A percentile compares a stretch with the other conserved stretches of the same genome.
Evolutionary conservation across 2,888 invertebrate species (phyloP).

Genomic region (Euzetes globulus): DNA sequence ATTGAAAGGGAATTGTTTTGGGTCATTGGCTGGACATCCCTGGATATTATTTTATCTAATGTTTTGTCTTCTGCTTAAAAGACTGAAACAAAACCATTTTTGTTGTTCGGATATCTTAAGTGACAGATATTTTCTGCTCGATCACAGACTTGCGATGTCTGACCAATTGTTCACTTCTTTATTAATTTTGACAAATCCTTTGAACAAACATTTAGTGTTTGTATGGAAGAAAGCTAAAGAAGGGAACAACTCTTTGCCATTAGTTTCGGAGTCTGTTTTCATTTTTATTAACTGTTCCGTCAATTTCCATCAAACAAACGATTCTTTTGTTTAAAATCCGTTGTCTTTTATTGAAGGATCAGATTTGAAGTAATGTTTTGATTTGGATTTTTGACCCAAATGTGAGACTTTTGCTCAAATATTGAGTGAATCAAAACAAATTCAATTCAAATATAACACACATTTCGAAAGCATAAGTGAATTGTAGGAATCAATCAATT

Average conservation of each 20-base stretch:
- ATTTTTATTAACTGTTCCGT: background rate
- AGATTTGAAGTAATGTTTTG: too few relatives aligned
- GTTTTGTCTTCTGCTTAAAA: too few relatives aligned
- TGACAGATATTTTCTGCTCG: background rate
- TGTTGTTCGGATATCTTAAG: too few relatives aligned
- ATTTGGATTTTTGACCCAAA: too few relatives aligned
- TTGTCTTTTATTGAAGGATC: background rate
- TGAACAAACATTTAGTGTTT: background rate
- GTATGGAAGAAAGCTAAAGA: background rate
- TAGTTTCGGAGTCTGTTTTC: background rate
- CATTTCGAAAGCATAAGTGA: background rate
- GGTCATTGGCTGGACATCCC: too few relatives aligned
- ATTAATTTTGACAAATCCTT: slow-evolving; percentile 1
- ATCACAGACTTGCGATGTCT: background rate
- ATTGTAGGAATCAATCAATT: slow-evolving; percentile 12
- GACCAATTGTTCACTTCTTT: background rate
- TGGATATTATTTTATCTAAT: too few relatives aligned
- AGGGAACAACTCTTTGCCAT: background rate
- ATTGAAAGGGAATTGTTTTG: too few relatives aligned
- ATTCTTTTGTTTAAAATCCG: background rate
- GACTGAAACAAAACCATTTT: too few relatives aligned
- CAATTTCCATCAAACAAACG: background rate
- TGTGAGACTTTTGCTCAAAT: too few relatives aligned
- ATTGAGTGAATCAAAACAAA: background rate
- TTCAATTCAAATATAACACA: background rate